Percentiles rank a stretch among this genome's conserved stretches.
Evolutionary conservation across 2,888 invertebrate genomes (phyloP).

Genomic region (Boloria euphrosyne): DNA sequence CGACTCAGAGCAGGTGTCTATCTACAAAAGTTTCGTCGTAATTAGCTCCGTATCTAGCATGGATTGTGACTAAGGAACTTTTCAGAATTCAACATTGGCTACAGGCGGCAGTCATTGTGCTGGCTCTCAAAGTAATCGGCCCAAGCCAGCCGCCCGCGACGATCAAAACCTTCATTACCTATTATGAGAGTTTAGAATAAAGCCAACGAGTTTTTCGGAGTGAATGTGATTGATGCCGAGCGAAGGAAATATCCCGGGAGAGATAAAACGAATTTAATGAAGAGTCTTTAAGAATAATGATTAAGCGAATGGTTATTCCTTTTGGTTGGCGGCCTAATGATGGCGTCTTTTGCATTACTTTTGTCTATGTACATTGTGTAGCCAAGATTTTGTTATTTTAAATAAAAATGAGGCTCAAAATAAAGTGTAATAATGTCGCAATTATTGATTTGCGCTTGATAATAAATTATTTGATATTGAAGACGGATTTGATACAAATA

Average conservation of each 20-base stretch:
- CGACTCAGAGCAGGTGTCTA: constrained; percentile 80
- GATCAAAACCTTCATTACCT: constrained; percentile 81
- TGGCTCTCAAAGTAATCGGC: constrained; percentile 78
- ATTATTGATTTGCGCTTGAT: too few relatives aligned
- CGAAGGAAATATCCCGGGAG: constrained; percentile 79
- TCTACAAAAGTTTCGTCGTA: constrained; percentile 79
- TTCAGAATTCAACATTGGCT: constrained; percentile 76
- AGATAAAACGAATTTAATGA: constrained; percentile 83
- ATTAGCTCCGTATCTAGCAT: constrained; percentile 78
- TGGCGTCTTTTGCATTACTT: constrained; percentile 76
- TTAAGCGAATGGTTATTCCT: constrained; percentile 81
- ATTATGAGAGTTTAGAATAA: constrained; percentile 83
- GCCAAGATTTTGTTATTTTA: constrained; percentile 64
- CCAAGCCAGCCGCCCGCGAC: constrained; percentile 72
- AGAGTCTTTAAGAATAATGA: constrained; percentile 82
- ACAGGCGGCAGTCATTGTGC: constrained; percentile 77
- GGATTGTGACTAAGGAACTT: constrained; percentile 76
- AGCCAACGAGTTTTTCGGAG: constrained; percentile 81
- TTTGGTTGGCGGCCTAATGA: constrained; percentile 77
- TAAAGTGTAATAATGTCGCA: too few relatives aligned
- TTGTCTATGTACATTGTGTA: constrained; percentile 67
- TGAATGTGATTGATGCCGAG: constrained; percentile 81
- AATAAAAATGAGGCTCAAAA: constrained; percentile 25
- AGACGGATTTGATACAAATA: too few relatives aligned
- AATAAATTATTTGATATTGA: too few relatives aligned